Base-by-base conservation (phyloP, 2,113 vertebrate genomes). In the Oncorhynchus mykiss region DNA sequence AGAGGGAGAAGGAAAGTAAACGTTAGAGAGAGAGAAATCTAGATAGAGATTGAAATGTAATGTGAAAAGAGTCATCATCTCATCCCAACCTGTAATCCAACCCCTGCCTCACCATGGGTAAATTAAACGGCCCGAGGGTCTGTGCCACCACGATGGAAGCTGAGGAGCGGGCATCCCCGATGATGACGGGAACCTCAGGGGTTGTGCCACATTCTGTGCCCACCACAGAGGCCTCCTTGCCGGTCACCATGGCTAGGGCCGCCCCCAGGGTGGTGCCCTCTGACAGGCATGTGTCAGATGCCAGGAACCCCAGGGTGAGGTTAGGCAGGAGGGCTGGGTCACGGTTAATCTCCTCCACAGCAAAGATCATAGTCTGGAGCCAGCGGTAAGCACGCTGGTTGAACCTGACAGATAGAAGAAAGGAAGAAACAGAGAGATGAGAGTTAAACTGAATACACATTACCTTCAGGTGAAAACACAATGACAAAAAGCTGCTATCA, bases 311-410 rank as follows among this genome's bases (percentile, higher is more conserved):
- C 68, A 89, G 77, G 13, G 85, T 89, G 31, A 92, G 24, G 25
- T 68, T 90, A 12, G 85, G 79, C 49, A 91, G 79, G 67, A 88
- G 71, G 62, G 31, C 27, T 54, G 82, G 66, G 60, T 81, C 85
- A 65, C 69, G 79, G 75, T 90, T 91, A 24, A 91, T 90, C 86
- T 92, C 84, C 70, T 91, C 86, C 74, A 87, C 85, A 29, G 82
- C 70, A 69, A 89, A 92, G 51, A 86, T 85, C 81, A 86, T 80
- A 1, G 83, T 84, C 81, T 86, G 82, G 29, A 90, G 75, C 87
- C 80, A 89, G 54, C 80, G 77, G 70, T 87, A 91, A 3, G 81
- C 78, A 67, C 71, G 67, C 66, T 87, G 73, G 72, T 89, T 78
- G 62, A 88, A 89, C 22, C 91, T 91, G 74, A 39, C 16, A 14